Percentiles rank a stretch among this genome's conserved stretches.
These are phyloP conservation scores for Drosophila teissieri DNA, from an alignment of 1,140 invertebrate genomes.

Conservation along the genomic window DNA sequence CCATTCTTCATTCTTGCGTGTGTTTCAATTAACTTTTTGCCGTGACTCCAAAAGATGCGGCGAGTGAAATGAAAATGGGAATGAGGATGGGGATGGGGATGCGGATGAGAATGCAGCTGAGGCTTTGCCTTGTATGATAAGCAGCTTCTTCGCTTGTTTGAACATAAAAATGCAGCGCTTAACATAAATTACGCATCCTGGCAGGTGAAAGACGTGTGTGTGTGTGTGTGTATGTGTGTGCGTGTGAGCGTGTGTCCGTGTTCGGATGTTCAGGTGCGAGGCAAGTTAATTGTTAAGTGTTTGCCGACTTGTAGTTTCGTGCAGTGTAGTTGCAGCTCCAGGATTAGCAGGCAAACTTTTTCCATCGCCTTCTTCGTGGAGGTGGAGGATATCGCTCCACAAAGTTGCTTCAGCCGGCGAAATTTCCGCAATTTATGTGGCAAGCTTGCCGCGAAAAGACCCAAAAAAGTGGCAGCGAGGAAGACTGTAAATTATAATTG, in stretches of 20 bases:
- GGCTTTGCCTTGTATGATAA: conserved; percentile 61
- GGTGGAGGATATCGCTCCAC: conserved; percentile 38
- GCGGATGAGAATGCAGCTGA: conserved; percentile 45
- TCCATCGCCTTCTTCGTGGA: conserved; percentile 59
- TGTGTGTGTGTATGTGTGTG: conserved; percentile 8
- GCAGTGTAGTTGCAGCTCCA: conserved; percentile 35
- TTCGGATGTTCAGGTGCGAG: conserved; percentile 50
- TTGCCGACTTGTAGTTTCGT: conserved; percentile 60
- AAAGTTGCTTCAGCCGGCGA: conserved; percentile 61
- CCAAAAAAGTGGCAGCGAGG: conserved; percentile 2
- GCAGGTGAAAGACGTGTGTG: conserved; percentile 44
- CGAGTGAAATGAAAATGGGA: conserved; percentile 53
- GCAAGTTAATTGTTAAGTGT: conserved; percentile 81
- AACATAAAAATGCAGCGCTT: conserved; percentile 80
- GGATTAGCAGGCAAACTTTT: conserved; percentile 79
- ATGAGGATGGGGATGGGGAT: conserved; percentile 46
- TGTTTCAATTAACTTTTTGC: conserved; percentile 83
- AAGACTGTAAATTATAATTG: conserved; percentile 81
- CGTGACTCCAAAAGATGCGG: conserved; percentile 60
- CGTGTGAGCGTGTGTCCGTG: not conserved
- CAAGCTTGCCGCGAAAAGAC: conserved; percentile 40
- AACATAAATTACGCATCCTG: conserved; percentile 80
- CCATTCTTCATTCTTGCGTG: conserved; percentile 68
- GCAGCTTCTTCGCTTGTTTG: conserved; percentile 80
- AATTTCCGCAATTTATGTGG: conserved; percentile 69